Percentiles rank a stretch among this genome's conserved stretches.
phyloP scores from a whole-genome alignment of 1,140 invertebrate genomes.

The Bombus huntii region DNA sequence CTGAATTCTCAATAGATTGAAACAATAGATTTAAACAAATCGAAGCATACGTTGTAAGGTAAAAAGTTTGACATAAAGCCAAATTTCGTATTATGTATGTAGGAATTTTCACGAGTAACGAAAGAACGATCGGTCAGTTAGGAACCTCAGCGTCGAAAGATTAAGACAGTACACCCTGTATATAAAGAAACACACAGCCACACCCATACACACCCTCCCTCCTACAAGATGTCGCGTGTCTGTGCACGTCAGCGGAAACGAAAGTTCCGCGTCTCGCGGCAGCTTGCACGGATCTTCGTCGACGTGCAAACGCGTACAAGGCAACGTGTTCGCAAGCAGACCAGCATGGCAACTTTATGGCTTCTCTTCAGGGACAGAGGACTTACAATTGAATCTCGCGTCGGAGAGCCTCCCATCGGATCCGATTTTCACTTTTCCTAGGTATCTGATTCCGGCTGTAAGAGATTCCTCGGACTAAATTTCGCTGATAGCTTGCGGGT shows the following conservation, averaged over 20 bases:
- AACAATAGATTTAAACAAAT: too few relatives aligned
- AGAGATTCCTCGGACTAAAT: not conserved
- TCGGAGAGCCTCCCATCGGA: conserved; percentile 11
- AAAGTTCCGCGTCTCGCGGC: conserved; percentile 10
- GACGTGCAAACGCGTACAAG: conserved; percentile 13
- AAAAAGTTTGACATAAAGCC: too few relatives aligned
- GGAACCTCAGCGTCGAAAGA: not conserved
- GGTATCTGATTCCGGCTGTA: conserved; percentile 9
- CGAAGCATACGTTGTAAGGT: too few relatives aligned
- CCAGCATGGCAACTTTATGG: conserved; percentile 13
- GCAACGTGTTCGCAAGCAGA: not conserved
- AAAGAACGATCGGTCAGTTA: too few relatives aligned
- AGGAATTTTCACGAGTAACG: too few relatives aligned
- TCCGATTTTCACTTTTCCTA: conserved; percentile 54
- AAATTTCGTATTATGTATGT: too few relatives aligned
- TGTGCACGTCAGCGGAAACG: conserved; percentile 30
- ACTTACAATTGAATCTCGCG: conserved; percentile 9
- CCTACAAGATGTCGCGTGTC: not conserved
- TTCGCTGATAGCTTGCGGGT: not conserved
- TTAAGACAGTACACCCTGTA: not conserved
- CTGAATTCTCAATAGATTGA: too few relatives aligned
- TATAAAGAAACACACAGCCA: not conserved
- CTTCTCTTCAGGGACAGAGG: not conserved
- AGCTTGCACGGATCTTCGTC: conserved; percentile 26
- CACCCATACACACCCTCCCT: not conserved